These are phyloP conservation scores for Oreortyx pictus DNA, from an alignment of 2,797 vertebrate species.

Conservation along the genomic window DNA sequence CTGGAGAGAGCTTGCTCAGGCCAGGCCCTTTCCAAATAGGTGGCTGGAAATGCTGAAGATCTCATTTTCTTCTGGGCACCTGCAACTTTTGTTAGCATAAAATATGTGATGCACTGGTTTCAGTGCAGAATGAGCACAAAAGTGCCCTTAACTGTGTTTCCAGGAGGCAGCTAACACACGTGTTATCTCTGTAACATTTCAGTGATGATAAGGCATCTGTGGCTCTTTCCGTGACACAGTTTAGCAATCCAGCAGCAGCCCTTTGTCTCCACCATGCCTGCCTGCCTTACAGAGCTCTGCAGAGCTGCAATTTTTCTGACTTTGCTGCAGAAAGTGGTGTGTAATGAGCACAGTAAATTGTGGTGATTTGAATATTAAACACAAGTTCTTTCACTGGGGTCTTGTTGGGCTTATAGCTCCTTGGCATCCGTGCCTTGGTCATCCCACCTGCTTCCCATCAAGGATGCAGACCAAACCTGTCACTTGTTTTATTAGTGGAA, in stretches of 20 bases:
- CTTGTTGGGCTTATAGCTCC: neutral
- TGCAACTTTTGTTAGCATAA: neutral
- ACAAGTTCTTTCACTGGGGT: neutral
- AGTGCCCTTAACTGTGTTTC: conserved; percentile 6
- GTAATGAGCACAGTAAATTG: neutral
- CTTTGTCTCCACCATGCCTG: neutral
- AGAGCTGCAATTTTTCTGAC: neutral
- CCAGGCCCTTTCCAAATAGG: neutral
- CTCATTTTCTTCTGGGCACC: conserved; percentile 5
- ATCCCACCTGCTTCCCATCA: neutral
- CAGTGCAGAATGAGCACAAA: conserved; percentile 8
- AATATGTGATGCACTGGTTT: neutral
- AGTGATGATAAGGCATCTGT: conserved; percentile 50
- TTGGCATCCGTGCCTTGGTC: neutral
- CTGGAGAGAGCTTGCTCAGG: neutral
- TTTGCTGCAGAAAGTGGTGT: neutral
- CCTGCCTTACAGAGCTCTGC: neutral
- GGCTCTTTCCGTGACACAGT: conserved; percentile 31
- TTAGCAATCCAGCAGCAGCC: conserved; percentile 29
- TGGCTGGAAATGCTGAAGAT: neutral
- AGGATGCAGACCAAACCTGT: rapidly evolving
- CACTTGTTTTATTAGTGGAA: neutral
- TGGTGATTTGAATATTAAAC: neutral
- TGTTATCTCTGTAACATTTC: conserved; percentile 52
- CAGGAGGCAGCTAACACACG: conserved; percentile 9